Evolutionary conservation across 2,888 invertebrate species (phyloP), one percentile per base, ranked within the genome.

Genomic region (Netelia inedita): DNA sequence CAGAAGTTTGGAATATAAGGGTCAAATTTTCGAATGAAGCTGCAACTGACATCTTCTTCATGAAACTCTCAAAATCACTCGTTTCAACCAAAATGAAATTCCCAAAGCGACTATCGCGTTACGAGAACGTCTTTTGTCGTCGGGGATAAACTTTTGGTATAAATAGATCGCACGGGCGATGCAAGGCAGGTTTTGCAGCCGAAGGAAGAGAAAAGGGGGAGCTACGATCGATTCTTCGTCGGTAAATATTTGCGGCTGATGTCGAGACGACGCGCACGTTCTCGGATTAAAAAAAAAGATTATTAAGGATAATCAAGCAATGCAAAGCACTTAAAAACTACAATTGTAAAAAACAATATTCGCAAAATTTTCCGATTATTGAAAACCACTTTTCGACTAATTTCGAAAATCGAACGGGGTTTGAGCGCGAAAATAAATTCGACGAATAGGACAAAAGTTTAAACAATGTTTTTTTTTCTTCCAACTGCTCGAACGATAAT

Each of bases 81-180:
- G 14, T 46, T 46, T 46, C 14, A 46, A 14, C 46, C 11, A 46
- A 46, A 46, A 46, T 14, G 46, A 46, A 46, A 46, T 46, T 11
- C 46, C 11, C 11, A 46, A 19, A 69, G 16, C n/a, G 43, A 9
- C 53, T n/a, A 19, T 35, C 59, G 59, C 21, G 55, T 78, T 78
- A 50, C 43, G 55, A 76, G 57, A 5, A 6, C 59, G 19, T 78
- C 68, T 79, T 69, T 79, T 63, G 69, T 79, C 78, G 78, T 50
- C 71, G 46, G 69, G 69, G 69, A 79, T 79, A 79, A 71, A 79
- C 71, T 71, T 46, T 46, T 3, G 46, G 63, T 79, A 79, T 69
- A 79, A 79, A 79, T 71, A 79, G 78, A 79, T 79, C 71, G 57
- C 69, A 71, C 61, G 69, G 69, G 78, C 50, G 69, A 41, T 69